Evolutionary conservation across 1,140 invertebrate species (phyloP), one percentile per base, ranked within the genome.

Genomic region (Homarus americanus): DNA sequence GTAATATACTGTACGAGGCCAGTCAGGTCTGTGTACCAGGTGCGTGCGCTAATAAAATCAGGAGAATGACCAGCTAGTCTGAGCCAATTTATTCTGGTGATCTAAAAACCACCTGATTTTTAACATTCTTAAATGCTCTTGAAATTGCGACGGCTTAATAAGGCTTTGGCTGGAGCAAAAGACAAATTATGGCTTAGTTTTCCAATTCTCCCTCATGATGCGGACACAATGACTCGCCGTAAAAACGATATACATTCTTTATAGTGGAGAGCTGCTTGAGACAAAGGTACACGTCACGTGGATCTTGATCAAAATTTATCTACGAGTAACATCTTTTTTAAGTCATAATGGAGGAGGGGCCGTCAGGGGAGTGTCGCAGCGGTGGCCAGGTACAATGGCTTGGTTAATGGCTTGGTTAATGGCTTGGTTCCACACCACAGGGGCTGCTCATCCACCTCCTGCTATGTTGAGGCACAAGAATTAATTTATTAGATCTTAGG

Each of bases 231-330:
- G 24, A 20, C 53, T 20, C 15, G 24, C 53, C 3, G 53, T 12
- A 17, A 58, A 58, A 58, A 12, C 53, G 3, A 58, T 49, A 49
- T 17, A 20, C 0, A 20, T 58, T 58, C 17, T 58, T 58, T 58
- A 20, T 20, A 20, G n/a, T n/a, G 3, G 53, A 58, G 17, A 4
- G 10, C 17, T 58, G 3, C 3, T 3, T 20, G 53, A 58, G 53
- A 32, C 63, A 66, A 66, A 66, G 28, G 63, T 7, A 28, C 63
- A 12, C 28, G n/a, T 66, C 63, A 66, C 4, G 63, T 66, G 4
- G n/a, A 28, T 66, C n/a, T 66, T 32, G 63, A 66, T 66, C n/a
- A 66, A 66, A 32, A 66, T 66, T 66, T 28, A 66, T 66, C n/a
- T 7, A 32, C n/a, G 7, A 66, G 63, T 32, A 28, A 66, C n/a